A percentile compares a stretch with the other conserved stretches of the same genome.
phyloP scores from a whole-genome alignment of 1,140 invertebrate species.

The Leptopilina clavipes region DNA sequence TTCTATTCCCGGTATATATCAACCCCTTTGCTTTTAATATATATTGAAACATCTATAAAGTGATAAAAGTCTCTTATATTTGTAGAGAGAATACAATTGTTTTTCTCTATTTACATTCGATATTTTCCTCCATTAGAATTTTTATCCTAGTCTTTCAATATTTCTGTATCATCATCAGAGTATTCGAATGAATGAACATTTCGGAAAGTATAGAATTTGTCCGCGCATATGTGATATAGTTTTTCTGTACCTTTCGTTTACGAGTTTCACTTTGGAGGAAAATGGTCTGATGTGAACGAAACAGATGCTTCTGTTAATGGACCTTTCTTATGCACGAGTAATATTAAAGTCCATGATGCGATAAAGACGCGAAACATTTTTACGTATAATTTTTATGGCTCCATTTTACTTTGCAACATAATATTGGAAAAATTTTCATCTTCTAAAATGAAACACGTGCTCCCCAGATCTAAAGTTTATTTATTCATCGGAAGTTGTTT shows the following conservation, averaged over 20 bases:
- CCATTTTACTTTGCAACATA: slow-evolving; percentile 13
- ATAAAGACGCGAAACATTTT: slow-evolving; percentile 28
- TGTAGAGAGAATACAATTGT: neutral
- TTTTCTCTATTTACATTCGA: neutral
- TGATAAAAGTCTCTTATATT: slow-evolving; percentile 1
- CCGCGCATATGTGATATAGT: no score
- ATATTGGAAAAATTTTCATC: slow-evolving; percentile 28
- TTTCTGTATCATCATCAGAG: neutral
- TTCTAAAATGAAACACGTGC: slow-evolving; percentile 17
- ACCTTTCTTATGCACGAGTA: slow-evolving; percentile 29
- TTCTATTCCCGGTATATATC: slow-evolving; percentile 2
- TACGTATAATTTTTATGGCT: slow-evolving; percentile 24
- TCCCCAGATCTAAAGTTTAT: neutral
- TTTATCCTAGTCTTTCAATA: neutral
- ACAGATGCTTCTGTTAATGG: slow-evolving; percentile 27
- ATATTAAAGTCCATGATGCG: slow-evolving; percentile 35
- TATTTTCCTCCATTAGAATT: slow-evolving; percentile 11
- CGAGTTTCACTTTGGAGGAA: neutral
- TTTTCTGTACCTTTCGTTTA: neutral
- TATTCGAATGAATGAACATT: neutral
- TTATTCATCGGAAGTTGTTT: neutral
- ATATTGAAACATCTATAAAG: slow-evolving; percentile 10
- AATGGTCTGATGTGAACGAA: slow-evolving; percentile 13
- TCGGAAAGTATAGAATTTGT: neutral
- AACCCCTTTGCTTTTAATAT: slow-evolving; percentile 16